Conservation (phyloP, 2,888 invertebrate species). For the Tetragnatha montana region DNA sequence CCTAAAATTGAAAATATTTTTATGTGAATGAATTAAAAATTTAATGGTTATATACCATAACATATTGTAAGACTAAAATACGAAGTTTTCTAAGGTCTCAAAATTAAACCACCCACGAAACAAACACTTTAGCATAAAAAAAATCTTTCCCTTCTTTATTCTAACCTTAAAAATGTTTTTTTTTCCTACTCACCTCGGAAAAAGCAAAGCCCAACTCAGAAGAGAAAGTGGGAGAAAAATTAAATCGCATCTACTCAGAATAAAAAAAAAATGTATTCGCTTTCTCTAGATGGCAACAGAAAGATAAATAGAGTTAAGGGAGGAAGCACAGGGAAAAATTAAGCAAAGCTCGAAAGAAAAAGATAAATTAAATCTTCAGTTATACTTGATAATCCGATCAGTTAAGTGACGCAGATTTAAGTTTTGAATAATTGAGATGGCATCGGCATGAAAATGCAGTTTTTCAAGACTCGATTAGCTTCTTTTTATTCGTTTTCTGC, state of each 20-base stretch:
- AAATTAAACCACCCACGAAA: neutral
- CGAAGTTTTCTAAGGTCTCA: neutral
- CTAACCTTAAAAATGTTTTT: neutral
- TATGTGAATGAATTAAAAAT: too few species aligned
- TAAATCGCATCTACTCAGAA: constrained; percentile 46
- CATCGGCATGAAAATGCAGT: constrained; percentile 43
- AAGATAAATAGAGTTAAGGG: constrained; percentile 59
- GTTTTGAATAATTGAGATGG: constrained; percentile 69
- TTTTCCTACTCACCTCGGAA: neutral
- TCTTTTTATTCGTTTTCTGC: neutral
- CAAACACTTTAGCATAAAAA: neutral
- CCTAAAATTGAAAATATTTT: too few species aligned
- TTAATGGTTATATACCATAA: too few species aligned
- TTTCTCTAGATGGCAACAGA: constrained; percentile 41
- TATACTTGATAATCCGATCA: constrained; percentile 68
- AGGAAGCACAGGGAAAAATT: neutral
- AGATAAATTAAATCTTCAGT: constrained; percentile 67
- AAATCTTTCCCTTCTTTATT: neutral
- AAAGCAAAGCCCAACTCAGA: neutral
- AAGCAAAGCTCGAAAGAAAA: constrained; percentile 6
- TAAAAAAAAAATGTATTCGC: constrained; percentile 7
- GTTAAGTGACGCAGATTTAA: constrained; percentile 66
- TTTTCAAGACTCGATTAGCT: neutral
- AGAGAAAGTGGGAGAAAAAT: constrained; percentile 19
- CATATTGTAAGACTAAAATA: too few species aligned